A percentile compares a stretch with the other conserved stretches of the same genome.
Evolutionary conservation across 2,888 invertebrate genomes (phyloP).

Genomic region (Eledona agricola): DNA sequence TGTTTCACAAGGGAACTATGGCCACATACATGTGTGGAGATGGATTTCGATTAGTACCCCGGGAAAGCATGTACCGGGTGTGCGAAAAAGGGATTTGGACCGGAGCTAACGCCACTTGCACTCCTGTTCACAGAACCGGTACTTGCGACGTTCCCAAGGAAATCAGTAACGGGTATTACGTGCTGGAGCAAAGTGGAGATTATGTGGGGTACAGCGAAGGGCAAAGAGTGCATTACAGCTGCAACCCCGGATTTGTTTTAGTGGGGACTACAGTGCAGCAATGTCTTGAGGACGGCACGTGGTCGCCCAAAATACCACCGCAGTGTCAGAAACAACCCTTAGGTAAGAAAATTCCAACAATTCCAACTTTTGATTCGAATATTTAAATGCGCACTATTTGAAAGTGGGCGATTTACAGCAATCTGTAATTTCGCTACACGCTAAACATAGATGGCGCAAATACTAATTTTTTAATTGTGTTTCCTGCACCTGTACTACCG

Average conservation of each 20-base stretch:
- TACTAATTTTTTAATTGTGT: too few relatives aligned
- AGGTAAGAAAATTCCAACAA: too few relatives aligned
- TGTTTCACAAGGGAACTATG: constrained; percentile 55
- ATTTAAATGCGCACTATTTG: not conserved
- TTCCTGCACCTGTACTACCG: too few relatives aligned
- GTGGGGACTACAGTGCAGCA: constrained; percentile 54
- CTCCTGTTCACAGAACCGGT: constrained; percentile 42
- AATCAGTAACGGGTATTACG: constrained; percentile 57
- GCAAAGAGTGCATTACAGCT: constrained; percentile 57
- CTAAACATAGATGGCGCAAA: too few relatives aligned
- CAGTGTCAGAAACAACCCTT: constrained; percentile 47
- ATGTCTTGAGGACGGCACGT: constrained; percentile 58
- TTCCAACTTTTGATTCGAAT: too few relatives aligned
- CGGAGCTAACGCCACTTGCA: constrained; percentile 56
- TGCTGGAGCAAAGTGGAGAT: constrained; percentile 49
- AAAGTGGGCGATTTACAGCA: not conserved
- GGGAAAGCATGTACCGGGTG: constrained; percentile 55
- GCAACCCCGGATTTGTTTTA: constrained; percentile 56
- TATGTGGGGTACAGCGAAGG: constrained; percentile 48
- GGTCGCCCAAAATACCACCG: constrained; percentile 59
- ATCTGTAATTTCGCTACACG: too few relatives aligned
- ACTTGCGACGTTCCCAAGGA: constrained; percentile 54
- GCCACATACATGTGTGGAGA: constrained; percentile 56
- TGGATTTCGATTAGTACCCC: constrained; percentile 54
- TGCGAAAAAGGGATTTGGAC: constrained; percentile 62